These are phyloP conservation scores for Tetramorium simillimum DNA, from an alignment of 1,140 invertebrate genomes.

Conservation along the genomic window DNA sequence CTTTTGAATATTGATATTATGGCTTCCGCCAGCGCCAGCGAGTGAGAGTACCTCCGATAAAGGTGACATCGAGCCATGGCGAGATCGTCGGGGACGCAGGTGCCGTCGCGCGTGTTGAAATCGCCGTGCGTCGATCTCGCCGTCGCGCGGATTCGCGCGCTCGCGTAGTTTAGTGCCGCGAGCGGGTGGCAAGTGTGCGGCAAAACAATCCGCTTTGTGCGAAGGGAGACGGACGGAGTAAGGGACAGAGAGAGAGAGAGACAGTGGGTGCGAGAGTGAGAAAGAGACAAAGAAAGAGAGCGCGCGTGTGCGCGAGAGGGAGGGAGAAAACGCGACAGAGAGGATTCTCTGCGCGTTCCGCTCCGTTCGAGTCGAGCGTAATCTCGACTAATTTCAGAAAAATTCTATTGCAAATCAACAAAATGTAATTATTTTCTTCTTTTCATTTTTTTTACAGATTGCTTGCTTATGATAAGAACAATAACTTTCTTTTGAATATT, in stretches of 20 bases:
- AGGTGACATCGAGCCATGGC: conserved; percentile 72
- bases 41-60: conserved; percentile 80
- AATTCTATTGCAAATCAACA: no score
- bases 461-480: no score
- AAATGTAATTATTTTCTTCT: no score
- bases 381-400: conserved; percentile 17
- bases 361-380: conserved; percentile 17
- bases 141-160: not conserved
- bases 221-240: not conserved
- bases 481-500: no score
- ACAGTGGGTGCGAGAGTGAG: not conserved
- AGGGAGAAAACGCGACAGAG: conserved; percentile 51
- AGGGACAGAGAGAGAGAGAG: not conserved
- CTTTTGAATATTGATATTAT: conserved; percentile 69
- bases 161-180: not conserved
- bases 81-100: conserved; percentile 62
- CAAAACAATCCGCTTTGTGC: no score
- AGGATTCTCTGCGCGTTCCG: conserved; percentile 39
- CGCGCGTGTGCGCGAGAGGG: not conserved
- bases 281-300: not conserved
- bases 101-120: conserved; percentile 61
- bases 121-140: conserved; percentile 15
- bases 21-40: conserved; percentile 83
- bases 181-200: not conserved
- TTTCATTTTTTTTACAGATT: no score